Conservation (phyloP, 1,140 invertebrate genomes). For the Drosophila nasuta region DNA sequence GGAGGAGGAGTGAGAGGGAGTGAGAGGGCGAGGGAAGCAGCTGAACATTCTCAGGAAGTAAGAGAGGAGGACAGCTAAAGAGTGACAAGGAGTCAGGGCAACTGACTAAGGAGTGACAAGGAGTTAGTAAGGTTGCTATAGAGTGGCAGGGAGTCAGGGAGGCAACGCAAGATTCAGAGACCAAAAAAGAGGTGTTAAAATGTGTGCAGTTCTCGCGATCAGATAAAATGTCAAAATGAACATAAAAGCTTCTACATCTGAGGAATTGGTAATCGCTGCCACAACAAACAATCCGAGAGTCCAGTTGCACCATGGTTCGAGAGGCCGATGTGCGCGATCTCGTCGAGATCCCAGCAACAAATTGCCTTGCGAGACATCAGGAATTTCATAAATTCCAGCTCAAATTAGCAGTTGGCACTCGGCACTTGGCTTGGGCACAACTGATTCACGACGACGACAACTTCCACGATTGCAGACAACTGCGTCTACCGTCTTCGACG, state of each 20-base stretch:
- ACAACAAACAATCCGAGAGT: constrained; percentile 35
- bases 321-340: constrained; percentile 7
- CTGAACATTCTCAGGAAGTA: no score
- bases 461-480: neutral
- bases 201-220: constrained; percentile 84
- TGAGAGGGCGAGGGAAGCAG: no score
- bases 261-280: constrained; percentile 83
- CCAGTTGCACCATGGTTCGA: constrained; percentile 14
- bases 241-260: constrained; percentile 85
- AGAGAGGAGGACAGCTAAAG: no score
- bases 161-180: neutral
- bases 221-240: constrained; percentile 85
- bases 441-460: constrained; percentile 23
- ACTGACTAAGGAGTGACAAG: no score
- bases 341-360: constrained; percentile 50
- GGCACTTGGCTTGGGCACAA: constrained; percentile 8
- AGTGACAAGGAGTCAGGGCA: neutral
- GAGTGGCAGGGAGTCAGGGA: constrained; percentile 23
- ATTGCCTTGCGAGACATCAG: constrained; percentile 58
- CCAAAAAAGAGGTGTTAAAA: constrained; percentile 75
- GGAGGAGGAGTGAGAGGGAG: neutral
- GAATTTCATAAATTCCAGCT: constrained; percentile 77
- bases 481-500: constrained; percentile 8
- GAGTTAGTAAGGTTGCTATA: neutral
- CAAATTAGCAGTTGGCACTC: constrained; percentile 64